Conservation (phyloP, 1,140 invertebrate genomes). For the Eupristina koningsbergeri region DNA sequence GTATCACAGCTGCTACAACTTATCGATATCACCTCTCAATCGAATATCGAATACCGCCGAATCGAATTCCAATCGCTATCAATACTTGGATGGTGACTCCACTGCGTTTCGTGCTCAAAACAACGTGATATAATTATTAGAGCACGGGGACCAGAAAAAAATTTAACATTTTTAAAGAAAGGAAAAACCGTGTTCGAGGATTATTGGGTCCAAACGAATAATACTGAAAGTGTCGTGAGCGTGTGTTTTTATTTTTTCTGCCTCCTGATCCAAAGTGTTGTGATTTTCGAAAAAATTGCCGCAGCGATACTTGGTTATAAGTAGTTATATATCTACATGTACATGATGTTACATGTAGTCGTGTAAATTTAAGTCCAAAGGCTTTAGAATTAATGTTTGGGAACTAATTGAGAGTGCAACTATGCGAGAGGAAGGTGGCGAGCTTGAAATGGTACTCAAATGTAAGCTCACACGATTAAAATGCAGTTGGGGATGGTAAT, state of each 20-base stretch:
- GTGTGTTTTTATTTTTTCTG: too few species aligned
- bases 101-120: too few species aligned
- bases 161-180: neutral
- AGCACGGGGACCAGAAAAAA: neutral
- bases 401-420: neutral
- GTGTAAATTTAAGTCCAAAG: neutral
- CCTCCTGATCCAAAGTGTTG: neutral
- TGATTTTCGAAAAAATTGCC: neutral
- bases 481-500: too few species aligned
- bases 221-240: neutral
- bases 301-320: too few species aligned
- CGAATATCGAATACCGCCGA: neutral
- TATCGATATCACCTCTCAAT: conserved; percentile 6
- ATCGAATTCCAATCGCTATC: neutral
- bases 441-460: too few species aligned
- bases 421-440: neutral
- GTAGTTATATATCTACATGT: too few species aligned
- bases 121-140: too few species aligned
- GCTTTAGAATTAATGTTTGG: neutral
- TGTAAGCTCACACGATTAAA: too few species aligned
- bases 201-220: neutral
- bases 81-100: neutral
- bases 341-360: too few species aligned
- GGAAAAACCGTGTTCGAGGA: neutral
- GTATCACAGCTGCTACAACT: conserved; percentile 37